phyloP scores from a whole-genome alignment of 2,113 vertebrate species.

The Artemisiospiza belli region DNA sequence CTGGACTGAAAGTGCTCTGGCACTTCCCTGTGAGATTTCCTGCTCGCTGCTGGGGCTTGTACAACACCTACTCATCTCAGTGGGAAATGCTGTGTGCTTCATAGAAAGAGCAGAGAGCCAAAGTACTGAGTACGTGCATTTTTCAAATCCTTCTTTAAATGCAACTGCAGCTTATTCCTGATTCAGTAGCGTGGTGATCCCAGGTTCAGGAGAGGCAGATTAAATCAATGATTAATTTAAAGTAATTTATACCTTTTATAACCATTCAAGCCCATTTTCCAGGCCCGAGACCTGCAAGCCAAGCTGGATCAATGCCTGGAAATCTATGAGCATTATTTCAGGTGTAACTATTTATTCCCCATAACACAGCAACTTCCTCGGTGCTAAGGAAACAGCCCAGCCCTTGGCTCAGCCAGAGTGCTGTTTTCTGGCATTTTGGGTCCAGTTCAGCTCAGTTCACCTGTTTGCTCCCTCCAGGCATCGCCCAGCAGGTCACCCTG shows the following conservation, averaged over 20 bases:
- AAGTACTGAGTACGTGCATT: neutral
- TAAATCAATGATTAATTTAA: slow-evolving; percentile 37
- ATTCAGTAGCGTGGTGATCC: neutral
- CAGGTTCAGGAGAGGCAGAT: neutral
- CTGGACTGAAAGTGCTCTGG: neutral
- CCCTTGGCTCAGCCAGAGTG: neutral
- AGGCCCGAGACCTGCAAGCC: neutral
- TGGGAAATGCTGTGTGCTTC: neutral
- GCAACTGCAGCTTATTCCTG: neutral
- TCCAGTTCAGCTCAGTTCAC: neutral
- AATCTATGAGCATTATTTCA: neutral
- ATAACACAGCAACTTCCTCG: neutral
- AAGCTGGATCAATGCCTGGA: neutral
- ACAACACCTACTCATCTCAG: slow-evolving; percentile 47
- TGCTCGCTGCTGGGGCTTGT: neutral
- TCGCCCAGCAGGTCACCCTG: neutral
- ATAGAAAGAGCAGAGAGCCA: neutral
- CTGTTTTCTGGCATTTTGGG: neutral
- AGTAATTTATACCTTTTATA: slow-evolving; percentile 28
- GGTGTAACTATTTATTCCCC: neutral
- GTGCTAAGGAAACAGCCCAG: neutral
- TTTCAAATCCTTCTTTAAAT: neutral
- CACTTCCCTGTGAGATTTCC: neutral
- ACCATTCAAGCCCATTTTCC: slow-evolving; percentile 5
- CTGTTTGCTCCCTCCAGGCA: neutral